phyloP scores from a whole-genome alignment of 2,888 invertebrate genomes.

The Urechis unicinctus region DNA sequence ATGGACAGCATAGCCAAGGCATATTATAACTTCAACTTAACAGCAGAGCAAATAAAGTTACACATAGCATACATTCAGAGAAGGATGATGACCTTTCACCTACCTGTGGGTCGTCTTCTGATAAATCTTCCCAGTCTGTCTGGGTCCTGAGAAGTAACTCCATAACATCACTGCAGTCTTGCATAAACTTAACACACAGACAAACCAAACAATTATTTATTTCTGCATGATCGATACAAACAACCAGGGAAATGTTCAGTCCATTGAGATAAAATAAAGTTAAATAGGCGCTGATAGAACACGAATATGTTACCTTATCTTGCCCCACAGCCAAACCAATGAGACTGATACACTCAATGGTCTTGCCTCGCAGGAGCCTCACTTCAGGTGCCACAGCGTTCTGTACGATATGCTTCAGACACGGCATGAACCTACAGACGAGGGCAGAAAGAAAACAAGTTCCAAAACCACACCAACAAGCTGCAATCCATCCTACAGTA shows the following conservation, averaged over 20 bases:
- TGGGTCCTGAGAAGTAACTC: conserved; percentile 24
- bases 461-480: no score
- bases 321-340: conserved; percentile 69
- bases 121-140: conserved; percentile 40
- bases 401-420: conserved; percentile 92
- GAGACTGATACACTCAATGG: conserved; percentile 96
- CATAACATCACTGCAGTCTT: conserved; percentile 26
- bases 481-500: no score
- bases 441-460: background rate
- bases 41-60: no score
- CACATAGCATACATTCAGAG: no score
- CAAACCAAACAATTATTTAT: background rate
- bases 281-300: no score
- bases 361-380: conserved; percentile 89
- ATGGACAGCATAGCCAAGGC: background rate
- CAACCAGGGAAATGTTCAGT: no score
- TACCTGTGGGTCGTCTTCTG: conserved; percentile 88
- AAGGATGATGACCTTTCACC: no score
- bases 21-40: background rate
- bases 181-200: conserved; percentile 18
- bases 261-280: no score
- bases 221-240: no score
- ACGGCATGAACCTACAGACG: conserved; percentile 70
- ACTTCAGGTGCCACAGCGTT: conserved; percentile 75
- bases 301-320: conserved; percentile 51